Conservation (phyloP, 2,113 vertebrate species). For the Hemiscyllium ocellatum region DNA sequence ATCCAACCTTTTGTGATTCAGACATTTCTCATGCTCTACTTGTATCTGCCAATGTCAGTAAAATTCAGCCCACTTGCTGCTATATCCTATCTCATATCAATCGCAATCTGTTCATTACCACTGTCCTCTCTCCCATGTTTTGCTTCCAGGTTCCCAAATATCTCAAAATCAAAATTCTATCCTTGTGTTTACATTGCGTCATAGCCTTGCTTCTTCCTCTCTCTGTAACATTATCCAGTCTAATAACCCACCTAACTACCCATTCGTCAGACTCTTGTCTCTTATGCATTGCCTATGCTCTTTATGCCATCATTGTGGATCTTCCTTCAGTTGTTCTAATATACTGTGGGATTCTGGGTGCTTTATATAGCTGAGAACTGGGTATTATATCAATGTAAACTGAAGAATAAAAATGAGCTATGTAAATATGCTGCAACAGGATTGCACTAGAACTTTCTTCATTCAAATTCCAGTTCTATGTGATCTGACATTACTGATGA, state of each 20-base stretch:
- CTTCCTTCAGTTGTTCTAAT: not conserved
- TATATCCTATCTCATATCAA: not conserved
- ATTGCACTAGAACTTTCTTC: too few species aligned
- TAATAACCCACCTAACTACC: not conserved
- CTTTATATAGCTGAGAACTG: too few species aligned
- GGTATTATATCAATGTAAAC: too few species aligned
- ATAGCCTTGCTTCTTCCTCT: not conserved
- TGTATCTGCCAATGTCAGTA: not conserved
- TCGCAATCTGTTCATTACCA: not conserved
- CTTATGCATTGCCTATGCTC: not conserved
- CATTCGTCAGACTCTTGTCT: not conserved
- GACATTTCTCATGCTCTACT: not conserved
- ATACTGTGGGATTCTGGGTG: too few species aligned
- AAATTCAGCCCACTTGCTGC: not conserved
- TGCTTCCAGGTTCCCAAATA: not conserved
- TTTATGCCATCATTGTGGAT: not conserved
- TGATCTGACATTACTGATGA: too few species aligned
- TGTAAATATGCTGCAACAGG: too few species aligned
- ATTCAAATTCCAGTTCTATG: too few species aligned
- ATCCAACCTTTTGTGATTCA: not conserved
- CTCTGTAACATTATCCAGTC: not conserved
- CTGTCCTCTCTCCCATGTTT: not conserved
- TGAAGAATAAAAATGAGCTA: too few species aligned
- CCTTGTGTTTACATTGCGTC: not conserved
- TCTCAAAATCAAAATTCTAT: not conserved